A percentile compares a stretch with the other conserved stretches of the same genome.
phyloP scores from a whole-genome alignment of 2,888 invertebrate species.

The Cheilosia vulpina region DNA sequence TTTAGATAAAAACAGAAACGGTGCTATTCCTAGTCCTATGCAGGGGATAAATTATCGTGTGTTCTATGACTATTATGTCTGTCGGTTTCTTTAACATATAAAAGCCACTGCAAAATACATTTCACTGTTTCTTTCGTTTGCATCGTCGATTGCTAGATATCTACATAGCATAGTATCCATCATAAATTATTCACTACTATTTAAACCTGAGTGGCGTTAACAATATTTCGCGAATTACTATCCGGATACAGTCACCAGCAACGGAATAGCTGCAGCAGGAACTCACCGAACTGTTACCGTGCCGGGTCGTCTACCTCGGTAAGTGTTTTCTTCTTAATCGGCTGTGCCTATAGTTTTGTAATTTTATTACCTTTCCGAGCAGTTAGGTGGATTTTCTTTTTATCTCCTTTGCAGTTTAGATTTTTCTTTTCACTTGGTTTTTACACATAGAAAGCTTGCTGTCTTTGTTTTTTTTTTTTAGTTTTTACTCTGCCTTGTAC shows the following conservation, averaged over 20 bases:
- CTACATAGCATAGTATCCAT: no score
- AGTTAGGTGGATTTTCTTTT: background rate
- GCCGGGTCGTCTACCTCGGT: slow-evolving; percentile 10
- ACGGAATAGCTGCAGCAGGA: no score
- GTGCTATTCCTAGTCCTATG: slow-evolving; percentile 37
- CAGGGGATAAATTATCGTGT: background rate
- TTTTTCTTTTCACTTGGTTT: background rate
- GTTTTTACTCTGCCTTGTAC: background rate
- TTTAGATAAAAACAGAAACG: slow-evolving; percentile 54
- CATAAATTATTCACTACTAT: no score
- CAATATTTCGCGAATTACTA: background rate
- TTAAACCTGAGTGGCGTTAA: slow-evolving; percentile 14
- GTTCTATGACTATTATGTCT: slow-evolving; percentile 10
- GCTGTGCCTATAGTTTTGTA: background rate
- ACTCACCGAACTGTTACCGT: background rate
- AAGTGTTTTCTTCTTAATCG: slow-evolving; percentile 9
- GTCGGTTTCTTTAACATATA: slow-evolving; percentile 19
- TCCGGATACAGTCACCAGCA: no score
- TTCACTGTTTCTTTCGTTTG: background rate
- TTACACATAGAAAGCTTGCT: background rate
- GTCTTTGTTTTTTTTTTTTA: background rate
- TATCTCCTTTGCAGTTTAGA: background rate
- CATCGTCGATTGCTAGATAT: background rate
- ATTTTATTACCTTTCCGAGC: background rate
- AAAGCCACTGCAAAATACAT: background rate